Evolutionary conservation across 2,888 invertebrate species (phyloP).

Genomic region (Drosophila formosana): DNA sequence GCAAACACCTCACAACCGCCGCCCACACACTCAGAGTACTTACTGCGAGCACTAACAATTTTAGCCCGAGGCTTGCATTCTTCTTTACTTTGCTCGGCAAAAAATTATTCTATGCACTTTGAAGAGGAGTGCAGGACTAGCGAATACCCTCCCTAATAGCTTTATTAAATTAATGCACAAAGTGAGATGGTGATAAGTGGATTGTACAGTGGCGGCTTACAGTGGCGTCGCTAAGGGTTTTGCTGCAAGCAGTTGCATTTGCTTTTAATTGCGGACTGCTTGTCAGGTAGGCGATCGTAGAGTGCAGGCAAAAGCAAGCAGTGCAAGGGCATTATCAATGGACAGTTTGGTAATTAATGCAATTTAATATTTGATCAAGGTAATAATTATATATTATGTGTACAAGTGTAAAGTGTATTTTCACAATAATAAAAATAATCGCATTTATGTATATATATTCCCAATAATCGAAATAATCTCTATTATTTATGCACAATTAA

Average conservation of each 20-base stretch:
- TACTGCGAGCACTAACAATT: background rate
- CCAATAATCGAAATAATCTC: too few relatives aligned
- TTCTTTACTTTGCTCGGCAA: conserved; percentile 2
- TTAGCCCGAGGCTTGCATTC: conserved; percentile 18
- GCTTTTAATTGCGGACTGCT: background rate
- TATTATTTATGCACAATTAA: too few relatives aligned
- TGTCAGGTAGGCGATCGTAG: background rate
- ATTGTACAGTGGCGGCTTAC: background rate
- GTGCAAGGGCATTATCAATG: too few relatives aligned
- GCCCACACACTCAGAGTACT: background rate
- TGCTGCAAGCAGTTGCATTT: background rate
- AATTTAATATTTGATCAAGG: too few relatives aligned
- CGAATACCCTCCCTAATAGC: background rate
- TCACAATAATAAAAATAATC: too few relatives aligned
- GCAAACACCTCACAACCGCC: conserved; percentile 1
- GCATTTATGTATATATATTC: too few relatives aligned
- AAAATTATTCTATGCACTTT: background rate
- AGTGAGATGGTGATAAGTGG: background rate
- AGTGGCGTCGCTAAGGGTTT: background rate
- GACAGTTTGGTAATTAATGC: too few relatives aligned
- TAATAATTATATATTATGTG: too few relatives aligned
- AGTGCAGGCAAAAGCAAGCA: background rate
- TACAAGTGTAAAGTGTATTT: too few relatives aligned
- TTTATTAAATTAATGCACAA: background rate
- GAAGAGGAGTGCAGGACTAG: background rate